Percentiles rank a stretch among this genome's conserved stretches.
phyloP scores from a whole-genome alignment of 2,888 invertebrate genomes.

The Agriopis leucophaearia region DNA sequence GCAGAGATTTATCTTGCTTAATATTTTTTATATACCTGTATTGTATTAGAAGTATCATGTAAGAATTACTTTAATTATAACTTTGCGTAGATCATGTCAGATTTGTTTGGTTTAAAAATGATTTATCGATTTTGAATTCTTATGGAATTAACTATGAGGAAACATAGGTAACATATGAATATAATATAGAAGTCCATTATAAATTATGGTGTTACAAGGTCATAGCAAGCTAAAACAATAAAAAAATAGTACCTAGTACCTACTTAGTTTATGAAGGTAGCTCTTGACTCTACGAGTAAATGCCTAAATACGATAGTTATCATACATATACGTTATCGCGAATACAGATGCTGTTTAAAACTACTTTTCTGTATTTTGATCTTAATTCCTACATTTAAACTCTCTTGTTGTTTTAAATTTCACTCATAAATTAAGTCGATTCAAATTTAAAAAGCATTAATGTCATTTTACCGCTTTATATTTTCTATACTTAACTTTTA shows the following conservation, averaged over 20 bases:
- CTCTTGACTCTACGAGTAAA: too few relatives aligned
- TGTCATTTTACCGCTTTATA: conserved; percentile 18
- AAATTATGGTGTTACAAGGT: neutral
- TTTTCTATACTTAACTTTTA: conserved; percentile 20
- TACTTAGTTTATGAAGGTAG: too few relatives aligned
- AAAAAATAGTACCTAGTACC: too few relatives aligned
- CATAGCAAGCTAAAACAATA: neutral
- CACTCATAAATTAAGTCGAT: conserved; percentile 3
- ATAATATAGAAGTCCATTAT: neutral
- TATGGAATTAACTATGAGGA: conserved; percentile 11
- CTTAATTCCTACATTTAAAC: neutral
- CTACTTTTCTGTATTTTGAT: neutral
- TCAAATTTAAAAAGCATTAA: conserved; percentile 11
- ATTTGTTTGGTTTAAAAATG: conserved; percentile 29
- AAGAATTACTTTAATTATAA: conserved; percentile 33
- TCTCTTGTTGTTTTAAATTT: conserved; percentile 4
- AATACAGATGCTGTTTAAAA: too few relatives aligned
- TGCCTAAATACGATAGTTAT: too few relatives aligned
- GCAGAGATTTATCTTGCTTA: conserved; percentile 34
- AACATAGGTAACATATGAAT: neutral
- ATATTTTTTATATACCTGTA: conserved; percentile 2
- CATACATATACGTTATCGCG: too few relatives aligned
- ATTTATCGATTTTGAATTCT: conserved; percentile 24
- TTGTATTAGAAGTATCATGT: conserved; percentile 3
- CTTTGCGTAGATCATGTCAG: conserved; percentile 29